phyloP scores from a whole-genome alignment of 2,797 vertebrate genomes.

The Acropternis orthonyx region DNA sequence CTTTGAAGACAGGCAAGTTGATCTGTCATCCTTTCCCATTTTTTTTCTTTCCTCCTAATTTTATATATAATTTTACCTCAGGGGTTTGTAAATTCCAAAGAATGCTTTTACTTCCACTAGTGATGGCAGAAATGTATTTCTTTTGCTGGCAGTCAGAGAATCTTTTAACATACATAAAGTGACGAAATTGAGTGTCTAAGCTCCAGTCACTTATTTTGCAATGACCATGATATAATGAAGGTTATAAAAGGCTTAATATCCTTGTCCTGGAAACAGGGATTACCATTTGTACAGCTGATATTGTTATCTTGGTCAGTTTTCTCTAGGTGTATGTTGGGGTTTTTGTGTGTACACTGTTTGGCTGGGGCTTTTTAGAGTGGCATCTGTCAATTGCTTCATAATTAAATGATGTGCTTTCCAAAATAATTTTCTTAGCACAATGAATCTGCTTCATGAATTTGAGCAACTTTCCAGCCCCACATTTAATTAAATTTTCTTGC shows the following conservation, averaged over 20 bases:
- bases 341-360: neutral
- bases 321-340: neutral
- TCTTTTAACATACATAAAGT: neutral
- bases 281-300: neutral
- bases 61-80: neutral
- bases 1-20: constrained; percentile 13
- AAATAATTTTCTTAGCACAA: neutral
- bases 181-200: neutral
- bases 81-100: neutral
- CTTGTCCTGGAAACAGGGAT: neutral
- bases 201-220: neutral
- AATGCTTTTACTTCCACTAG: neutral
- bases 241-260: neutral
- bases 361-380: neutral
- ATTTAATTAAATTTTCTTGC: neutral
- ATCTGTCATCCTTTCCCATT: constrained; percentile 12
- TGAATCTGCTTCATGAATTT: neutral
- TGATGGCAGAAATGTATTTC: neutral
- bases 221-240: neutral
- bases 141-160: neutral
- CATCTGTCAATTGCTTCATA: neutral
- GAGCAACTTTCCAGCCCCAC: neutral
- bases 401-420: neutral
- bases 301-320: neutral
- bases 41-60: neutral